Evolutionary conservation across 2,888 invertebrate species (phyloP).

Genomic region (Oligia strigilis): DNA sequence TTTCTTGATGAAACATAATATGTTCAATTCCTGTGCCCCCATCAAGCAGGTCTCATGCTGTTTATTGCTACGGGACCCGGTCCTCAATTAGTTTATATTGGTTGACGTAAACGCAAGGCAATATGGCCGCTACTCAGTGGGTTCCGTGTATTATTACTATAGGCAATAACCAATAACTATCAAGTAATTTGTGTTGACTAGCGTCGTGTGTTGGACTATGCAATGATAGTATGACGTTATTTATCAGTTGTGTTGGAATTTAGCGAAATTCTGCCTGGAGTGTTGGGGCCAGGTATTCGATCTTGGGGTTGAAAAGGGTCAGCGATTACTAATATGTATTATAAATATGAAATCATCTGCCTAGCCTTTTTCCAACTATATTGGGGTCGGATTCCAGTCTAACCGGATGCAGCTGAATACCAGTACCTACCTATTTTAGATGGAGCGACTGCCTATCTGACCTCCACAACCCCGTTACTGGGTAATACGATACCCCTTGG

Average conservation of each 20-base stretch:
- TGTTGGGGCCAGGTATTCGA: too few relatives aligned
- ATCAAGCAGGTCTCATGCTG: conserved; percentile 67
- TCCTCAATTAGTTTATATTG: conserved; percentile 87
- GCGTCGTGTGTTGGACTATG: conserved; percentile 13
- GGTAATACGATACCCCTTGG: too few relatives aligned
- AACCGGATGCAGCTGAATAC: too few relatives aligned
- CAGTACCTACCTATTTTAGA: too few relatives aligned
- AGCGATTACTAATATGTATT: too few relatives aligned
- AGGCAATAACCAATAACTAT: conserved; percentile 56
- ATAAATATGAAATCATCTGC: neutral
- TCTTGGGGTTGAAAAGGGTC: neutral
- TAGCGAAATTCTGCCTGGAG: neutral
- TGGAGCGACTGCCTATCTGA: too few relatives aligned
- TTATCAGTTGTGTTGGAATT: neutral
- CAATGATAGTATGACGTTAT: conserved; percentile 5
- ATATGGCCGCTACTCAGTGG: conserved; percentile 61
- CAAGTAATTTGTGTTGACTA: conserved; percentile 56
- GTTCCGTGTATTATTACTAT: conserved; percentile 58
- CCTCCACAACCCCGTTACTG: too few relatives aligned
- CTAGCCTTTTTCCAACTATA: too few relatives aligned
- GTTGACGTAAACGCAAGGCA: conserved; percentile 76
- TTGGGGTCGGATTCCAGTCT: too few relatives aligned
- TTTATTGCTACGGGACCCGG: conserved; percentile 70
- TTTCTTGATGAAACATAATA: conserved; percentile 69
- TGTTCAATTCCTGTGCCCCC: conserved; percentile 68